Evolutionary conservation across 1,140 invertebrate genomes (phyloP), one percentile per base, ranked within the genome.

Genomic region (Drosophila malerkotliana): DNA sequence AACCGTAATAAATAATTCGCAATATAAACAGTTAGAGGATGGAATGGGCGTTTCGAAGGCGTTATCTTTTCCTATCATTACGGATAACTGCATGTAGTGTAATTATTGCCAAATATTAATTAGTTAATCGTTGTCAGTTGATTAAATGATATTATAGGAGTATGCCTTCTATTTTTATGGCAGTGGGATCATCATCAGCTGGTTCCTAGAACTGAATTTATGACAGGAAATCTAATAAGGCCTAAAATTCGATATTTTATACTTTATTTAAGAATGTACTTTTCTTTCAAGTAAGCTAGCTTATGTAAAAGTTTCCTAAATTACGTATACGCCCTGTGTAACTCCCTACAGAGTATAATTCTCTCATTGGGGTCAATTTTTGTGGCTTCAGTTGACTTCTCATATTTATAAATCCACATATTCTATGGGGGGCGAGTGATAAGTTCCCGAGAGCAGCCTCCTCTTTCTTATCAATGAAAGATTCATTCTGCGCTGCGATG

Each of bases 81-180:
- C 9, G n/a, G 37, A 47, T 68, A 54, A 24, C n/a, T 48, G 34
- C n/a, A 2, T 18, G 0, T 30, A 24, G 4, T 52, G 41, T 18
- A 57, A 37, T 62, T 57, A 72, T 72, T 71, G 37, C 8, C 45
- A 9, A 55, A 63, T 37, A 58, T 52, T 75, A 54, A 64, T 73
- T 57, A 56, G 30, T 8, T 47, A 68, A 68, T 66, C 60, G 28
- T 12, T 53, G 14, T 53, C 39, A 47, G 21, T 39, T 56, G 30
- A 56, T 51, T 51, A 51, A n/a, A 15, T 15, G 15, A 15, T 51
- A 44, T 47, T 47, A 21, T 47, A 8, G 7, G 24, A 52, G 6
- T 32, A 10, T n/a, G 4, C 26, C 15, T 2, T n/a, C 45, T 30
- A 45, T 12, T 69, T 14, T 30, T 14, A 14, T 37, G 4, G 9